phyloP scores from a whole-genome alignment of 35 echinoderm and acorn worm species.

The Heliocidaris tuberculata region DNA sequence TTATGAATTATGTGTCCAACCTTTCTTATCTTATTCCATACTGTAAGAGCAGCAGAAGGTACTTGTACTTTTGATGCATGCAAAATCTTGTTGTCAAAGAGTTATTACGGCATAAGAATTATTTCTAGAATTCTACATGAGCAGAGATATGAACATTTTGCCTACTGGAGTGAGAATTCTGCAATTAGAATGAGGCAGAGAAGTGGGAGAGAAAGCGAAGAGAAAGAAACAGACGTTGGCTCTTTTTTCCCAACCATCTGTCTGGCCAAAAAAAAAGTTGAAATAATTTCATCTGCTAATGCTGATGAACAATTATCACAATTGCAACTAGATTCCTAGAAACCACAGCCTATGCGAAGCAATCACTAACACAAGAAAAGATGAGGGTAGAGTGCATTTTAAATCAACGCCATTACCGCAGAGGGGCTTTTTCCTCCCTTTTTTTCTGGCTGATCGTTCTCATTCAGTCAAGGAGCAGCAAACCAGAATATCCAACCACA shows the following conservation, averaged over 20 bases:
- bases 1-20: too few relatives aligned
- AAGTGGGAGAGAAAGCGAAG: neutral
- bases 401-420: neutral
- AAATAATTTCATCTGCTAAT: conserved; percentile 1
- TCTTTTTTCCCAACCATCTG: neutral
- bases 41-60: neutral
- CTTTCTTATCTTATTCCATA: too few relatives aligned
- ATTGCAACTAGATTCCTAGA: conserved; percentile 3
- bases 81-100: neutral
- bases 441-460: neutral
- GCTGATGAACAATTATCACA: conserved; percentile 11
- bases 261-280: neutral
- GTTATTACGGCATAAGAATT: neutral
- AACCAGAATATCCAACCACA: conserved; percentile 10
- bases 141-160: neutral
- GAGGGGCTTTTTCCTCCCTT: neutral
- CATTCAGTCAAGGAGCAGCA: neutral
- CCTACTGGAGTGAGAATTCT: neutral
- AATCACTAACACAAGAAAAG: neutral
- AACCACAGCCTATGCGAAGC: neutral
- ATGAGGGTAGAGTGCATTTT: neutral
- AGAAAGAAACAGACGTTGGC: neutral
- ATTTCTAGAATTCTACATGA: neutral
- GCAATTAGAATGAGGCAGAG: neutral
- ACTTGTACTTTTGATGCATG: neutral